A percentile compares a stretch with the other conserved stretches of the same genome.
Conservation (phyloP, 2,888 invertebrate species). For the Ctenicera cuprea region DNA sequence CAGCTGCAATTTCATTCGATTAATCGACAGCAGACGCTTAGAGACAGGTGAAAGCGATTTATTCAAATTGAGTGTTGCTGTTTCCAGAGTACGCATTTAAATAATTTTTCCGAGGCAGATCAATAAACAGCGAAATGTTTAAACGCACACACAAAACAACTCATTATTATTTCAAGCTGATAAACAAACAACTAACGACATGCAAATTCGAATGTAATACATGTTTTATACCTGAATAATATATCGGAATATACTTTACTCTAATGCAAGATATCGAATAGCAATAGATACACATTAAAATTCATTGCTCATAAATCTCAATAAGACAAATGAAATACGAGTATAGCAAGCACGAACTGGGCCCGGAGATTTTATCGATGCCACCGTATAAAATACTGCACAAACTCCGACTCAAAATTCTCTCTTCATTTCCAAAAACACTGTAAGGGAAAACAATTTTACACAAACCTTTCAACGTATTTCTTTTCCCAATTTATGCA, state of each 20-base stretch:
- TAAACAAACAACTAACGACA: conserved; percentile 24
- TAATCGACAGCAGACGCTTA: conserved; percentile 12
- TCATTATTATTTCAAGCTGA: conserved; percentile 19
- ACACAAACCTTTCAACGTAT: not conserved
- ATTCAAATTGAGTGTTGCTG: conserved; percentile 18
- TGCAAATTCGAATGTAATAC: conserved; percentile 44
- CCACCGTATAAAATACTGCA: conserved; percentile 47
- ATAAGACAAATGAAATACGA: conserved; percentile 59
- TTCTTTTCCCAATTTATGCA: not conserved
- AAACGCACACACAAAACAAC: not conserved
- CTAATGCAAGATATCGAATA: conserved; percentile 54
- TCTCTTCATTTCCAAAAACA: not conserved
- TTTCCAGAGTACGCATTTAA: not conserved
- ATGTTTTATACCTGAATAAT: conserved; percentile 50
- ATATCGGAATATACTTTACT: conserved; percentile 51
- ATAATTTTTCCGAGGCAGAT: conserved; percentile 10
- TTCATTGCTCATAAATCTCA: conserved; percentile 60
- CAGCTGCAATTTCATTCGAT: conserved; percentile 17
- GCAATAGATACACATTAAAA: conserved; percentile 58
- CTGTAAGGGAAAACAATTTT: not conserved
- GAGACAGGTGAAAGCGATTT: conserved; percentile 22
- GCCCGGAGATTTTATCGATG: conserved; percentile 50
- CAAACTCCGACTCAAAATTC: conserved; percentile 35
- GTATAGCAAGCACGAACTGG: conserved; percentile 50
- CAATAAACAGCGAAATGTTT: conserved; percentile 12